Percentiles rank a stretch among this genome's conserved stretches.
Evolutionary conservation across 2,888 invertebrate genomes (phyloP).

Genomic region (Gandaritis pyraliata): DNA sequence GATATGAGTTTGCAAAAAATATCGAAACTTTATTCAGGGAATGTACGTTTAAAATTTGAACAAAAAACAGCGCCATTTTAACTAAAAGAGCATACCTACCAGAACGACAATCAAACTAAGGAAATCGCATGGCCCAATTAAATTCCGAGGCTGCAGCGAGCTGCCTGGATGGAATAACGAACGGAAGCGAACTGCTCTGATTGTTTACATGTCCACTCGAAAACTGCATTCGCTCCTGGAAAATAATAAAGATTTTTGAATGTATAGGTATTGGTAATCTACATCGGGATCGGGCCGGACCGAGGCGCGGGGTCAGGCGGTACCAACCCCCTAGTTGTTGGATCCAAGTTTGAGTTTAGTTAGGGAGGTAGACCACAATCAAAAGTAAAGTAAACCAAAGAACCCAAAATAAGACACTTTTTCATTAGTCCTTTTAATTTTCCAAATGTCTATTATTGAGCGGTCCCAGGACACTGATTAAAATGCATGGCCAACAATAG

Average conservation of each 20-base stretch:
- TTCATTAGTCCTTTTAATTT: conserved; percentile 42
- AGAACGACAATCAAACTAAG: conserved; percentile 50
- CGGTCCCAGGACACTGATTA: conserved; percentile 62
- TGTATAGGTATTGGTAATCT: neutral
- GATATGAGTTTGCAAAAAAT: too few species aligned
- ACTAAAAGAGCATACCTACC: conserved; percentile 36
- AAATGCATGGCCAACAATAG: conserved; percentile 69
- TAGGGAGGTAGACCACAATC: too few species aligned
- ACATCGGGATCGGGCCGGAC: too few species aligned
- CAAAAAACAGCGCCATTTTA: conserved; percentile 28
- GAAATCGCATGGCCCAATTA: conserved; percentile 58
- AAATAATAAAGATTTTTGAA: too few species aligned
- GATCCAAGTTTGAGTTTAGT: too few species aligned
- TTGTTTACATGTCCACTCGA: conserved; percentile 42
- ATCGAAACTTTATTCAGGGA: too few species aligned
- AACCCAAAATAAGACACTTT: conserved; percentile 18
- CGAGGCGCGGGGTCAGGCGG: too few species aligned
- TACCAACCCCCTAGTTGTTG: too few species aligned
- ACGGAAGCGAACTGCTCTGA: conserved; percentile 38
- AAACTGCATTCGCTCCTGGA: conserved; percentile 21
- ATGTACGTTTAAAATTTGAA: conserved; percentile 21
- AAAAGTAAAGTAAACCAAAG: too few species aligned
- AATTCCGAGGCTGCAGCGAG: conserved; percentile 43
- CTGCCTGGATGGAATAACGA: conserved; percentile 43
- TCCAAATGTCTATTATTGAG: conserved; percentile 42